These are phyloP conservation scores for Limnephilus marmoratus DNA, from an alignment of 2,888 invertebrate genomes.

Conservation along the genomic window DNA sequence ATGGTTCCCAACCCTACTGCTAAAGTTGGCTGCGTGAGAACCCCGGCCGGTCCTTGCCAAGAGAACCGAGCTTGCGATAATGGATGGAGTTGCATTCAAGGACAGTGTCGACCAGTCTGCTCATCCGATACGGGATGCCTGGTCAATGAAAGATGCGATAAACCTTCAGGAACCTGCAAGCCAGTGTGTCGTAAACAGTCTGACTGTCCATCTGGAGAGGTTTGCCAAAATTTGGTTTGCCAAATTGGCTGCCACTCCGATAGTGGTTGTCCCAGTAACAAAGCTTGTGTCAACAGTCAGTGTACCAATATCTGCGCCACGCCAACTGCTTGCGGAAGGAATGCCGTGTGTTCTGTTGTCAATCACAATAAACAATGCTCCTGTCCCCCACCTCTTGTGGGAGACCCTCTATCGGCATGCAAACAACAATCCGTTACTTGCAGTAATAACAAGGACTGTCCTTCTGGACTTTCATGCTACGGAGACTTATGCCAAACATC, in stretches of 20 bases:
- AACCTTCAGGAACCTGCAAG: slow-evolving; percentile 84
- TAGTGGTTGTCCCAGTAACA: slow-evolving; percentile 84
- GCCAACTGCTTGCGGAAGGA: slow-evolving; percentile 89
- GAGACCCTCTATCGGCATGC: slow-evolving; percentile 86
- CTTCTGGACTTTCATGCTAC: slow-evolving; percentile 84
- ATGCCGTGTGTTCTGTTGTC: slow-evolving; percentile 84
- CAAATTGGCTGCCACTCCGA: slow-evolving; percentile 88
- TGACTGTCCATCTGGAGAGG: slow-evolving; percentile 91
- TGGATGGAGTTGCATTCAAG: slow-evolving; percentile 85
- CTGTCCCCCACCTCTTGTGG: slow-evolving; percentile 84
- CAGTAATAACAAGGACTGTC: slow-evolving; percentile 82
- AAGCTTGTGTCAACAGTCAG: slow-evolving; percentile 87
- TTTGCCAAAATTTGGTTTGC: slow-evolving; percentile 90
- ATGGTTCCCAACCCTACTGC: slow-evolving; percentile 93
- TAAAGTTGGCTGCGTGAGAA: slow-evolving; percentile 90
- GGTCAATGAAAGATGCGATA: slow-evolving; percentile 86
- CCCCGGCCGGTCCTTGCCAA: slow-evolving; percentile 85
- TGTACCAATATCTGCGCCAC: slow-evolving; percentile 87
- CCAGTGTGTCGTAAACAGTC: slow-evolving; percentile 90
- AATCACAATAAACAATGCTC: slow-evolving; percentile 86
- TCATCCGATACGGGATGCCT: slow-evolving; percentile 86
- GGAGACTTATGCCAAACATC: slow-evolving; percentile 86
- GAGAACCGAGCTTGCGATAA: slow-evolving; percentile 86
- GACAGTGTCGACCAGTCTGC: slow-evolving; percentile 87
- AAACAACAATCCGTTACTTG: slow-evolving; percentile 83